Percentiles rank a stretch among this genome's conserved stretches.
Evolutionary conservation across 2,113 vertebrate species (phyloP).

Genomic region (crab-eating macaque (Macaca fascicularis)): T2T-MFA8v1.1 NC_088393.1:12856001-12856500

Average conservation of each 20-base stretch:
- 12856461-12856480: neutral
- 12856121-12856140: neutral
- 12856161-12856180: neutral
- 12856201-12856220: neutral
- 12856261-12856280: too few relatives aligned
- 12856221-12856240: neutral
- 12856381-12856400: too few relatives aligned
- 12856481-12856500: neutral
- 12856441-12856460: neutral
- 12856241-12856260: neutral
- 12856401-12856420: neutral
- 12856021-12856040: neutral
- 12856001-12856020: too few relatives aligned
- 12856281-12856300: neutral
- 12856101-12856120: too few relatives aligned
- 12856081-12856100: too few relatives aligned
- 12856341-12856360: neutral
- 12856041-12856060: too few relatives aligned
- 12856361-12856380: neutral
- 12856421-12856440: neutral
- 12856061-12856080: too few relatives aligned
- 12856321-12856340: neutral
- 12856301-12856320: neutral
- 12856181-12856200: neutral
- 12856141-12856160: neutral